A percentile compares a stretch with the other conserved stretches of the same genome.
These are phyloP conservation scores for Listronotus bonariensis DNA, from an alignment of 1,140 invertebrate genomes.

Conservation along the genomic window DNA sequence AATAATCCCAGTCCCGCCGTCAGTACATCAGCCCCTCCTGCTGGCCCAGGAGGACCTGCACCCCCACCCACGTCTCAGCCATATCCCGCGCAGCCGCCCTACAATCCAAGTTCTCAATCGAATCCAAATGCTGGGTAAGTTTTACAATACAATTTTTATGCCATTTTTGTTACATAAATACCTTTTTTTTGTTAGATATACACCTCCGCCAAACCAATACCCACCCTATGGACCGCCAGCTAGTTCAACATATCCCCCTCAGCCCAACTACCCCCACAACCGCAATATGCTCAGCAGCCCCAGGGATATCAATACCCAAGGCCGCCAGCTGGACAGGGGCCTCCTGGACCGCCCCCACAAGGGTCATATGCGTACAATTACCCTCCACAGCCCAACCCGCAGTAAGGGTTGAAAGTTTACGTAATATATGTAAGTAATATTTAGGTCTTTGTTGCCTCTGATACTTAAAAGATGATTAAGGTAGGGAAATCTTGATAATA, in stretches of 20 bases:
- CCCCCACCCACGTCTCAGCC: slow-evolving; percentile 37
- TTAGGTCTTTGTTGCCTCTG: no score
- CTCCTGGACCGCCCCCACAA: slow-evolving; percentile 51
- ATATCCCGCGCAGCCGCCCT: slow-evolving; percentile 49
- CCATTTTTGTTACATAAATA: no score
- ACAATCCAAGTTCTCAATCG: slow-evolving; percentile 51
- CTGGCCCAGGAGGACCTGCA: slow-evolving; percentile 32
- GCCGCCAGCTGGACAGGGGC: slow-evolving; percentile 49
- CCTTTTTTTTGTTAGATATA: slow-evolving; percentile 29
- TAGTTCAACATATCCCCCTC: slow-evolving; percentile 51
- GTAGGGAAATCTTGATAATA: no score
- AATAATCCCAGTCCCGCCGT: slow-evolving; percentile 47
- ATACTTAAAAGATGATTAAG: no score
- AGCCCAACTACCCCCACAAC: slow-evolving; percentile 53
- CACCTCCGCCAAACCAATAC: slow-evolving; percentile 50
- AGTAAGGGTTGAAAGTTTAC: slow-evolving; percentile 35
- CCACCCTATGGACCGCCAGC: slow-evolving; percentile 44
- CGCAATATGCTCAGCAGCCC: slow-evolving; percentile 50
- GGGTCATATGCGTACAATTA: slow-evolving; percentile 54
- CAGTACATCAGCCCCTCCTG: slow-evolving; percentile 43
- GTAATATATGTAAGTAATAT: no score
- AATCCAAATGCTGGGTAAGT: slow-evolving; percentile 50
- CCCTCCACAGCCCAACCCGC: slow-evolving; percentile 52
- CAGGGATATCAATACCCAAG: slow-evolving; percentile 53
- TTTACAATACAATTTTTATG: background rate